Evolutionary conservation across 2,888 invertebrate species (phyloP).

Genomic region (Branchipolynoe longqiensis): DNA sequence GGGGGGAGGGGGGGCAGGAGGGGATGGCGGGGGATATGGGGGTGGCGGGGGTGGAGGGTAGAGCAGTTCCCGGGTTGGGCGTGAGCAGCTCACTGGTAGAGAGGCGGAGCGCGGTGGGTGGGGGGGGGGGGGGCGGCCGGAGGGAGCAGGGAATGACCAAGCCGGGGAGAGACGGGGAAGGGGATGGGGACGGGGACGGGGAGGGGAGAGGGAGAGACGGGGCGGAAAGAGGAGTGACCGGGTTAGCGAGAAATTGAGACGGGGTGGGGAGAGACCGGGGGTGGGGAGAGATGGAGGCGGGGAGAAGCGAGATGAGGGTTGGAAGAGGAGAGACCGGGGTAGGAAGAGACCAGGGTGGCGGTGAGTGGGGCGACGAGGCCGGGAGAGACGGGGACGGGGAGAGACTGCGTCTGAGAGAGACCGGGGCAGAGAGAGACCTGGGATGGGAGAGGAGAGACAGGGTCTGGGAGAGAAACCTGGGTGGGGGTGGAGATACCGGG

Average conservation of each 20-base stretch:
- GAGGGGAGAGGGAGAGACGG: too few relatives aligned
- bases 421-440: background rate
- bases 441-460: background rate
- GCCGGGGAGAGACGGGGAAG: background rate
- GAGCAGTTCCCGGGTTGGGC: too few relatives aligned
- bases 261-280: background rate
- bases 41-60: too few relatives aligned
- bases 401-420: background rate
- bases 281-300: background rate
- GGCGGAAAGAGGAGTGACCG: background rate
- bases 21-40: background rate
- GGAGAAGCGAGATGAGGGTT: background rate
- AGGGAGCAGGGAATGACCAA: too few relatives aligned
- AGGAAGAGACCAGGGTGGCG: background rate
- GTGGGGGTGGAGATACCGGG: background rate
- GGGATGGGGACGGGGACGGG: background rate
- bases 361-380: background rate
- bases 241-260: background rate
- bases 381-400: background rate
- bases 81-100: too few relatives aligned
- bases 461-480: background rate
- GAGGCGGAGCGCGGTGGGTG: background rate
- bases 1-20: background rate
- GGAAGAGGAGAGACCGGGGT: background rate
- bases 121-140: background rate